These are phyloP conservation scores for Salarias fasciatus DNA, from an alignment of 2,797 vertebrate genomes.

Conservation along the genomic window DNA sequence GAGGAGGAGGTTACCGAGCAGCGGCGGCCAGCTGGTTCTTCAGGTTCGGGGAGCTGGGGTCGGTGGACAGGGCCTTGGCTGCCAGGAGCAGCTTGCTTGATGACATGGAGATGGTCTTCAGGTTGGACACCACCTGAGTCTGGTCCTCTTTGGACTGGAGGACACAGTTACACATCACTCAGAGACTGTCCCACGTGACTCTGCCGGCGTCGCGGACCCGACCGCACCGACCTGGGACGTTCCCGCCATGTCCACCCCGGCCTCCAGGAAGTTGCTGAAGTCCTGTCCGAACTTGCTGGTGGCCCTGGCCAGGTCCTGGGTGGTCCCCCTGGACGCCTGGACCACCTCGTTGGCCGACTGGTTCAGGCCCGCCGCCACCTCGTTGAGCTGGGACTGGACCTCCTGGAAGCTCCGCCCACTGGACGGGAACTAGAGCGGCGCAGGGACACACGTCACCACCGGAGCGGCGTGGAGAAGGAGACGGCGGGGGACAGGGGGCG, in stretches of 20 bases:
- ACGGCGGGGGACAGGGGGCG: too few species aligned
- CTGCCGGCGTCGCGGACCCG: too few species aligned
- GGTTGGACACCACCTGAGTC: slow-evolving; percentile 93
- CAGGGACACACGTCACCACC: too few species aligned
- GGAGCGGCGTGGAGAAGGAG: too few species aligned
- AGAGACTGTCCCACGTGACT: too few species aligned
- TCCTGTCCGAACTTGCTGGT: slow-evolving; percentile 96
- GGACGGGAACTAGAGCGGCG: slow-evolving; percentile 92
- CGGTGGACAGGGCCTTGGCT: slow-evolving; percentile 94
- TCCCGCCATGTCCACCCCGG: slow-evolving; percentile 97
- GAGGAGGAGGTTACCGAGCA: slow-evolving; percentile 82
- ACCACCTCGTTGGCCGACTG: slow-evolving; percentile 97
- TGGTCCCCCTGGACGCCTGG: slow-evolving; percentile 92
- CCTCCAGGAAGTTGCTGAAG: slow-evolving; percentile 94
- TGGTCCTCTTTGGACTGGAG: slow-evolving; percentile 93
- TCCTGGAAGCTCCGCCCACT: slow-evolving; percentile 95
- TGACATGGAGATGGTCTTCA: slow-evolving; percentile 98
- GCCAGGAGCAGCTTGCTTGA: slow-evolving; percentile 95
- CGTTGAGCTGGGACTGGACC: slow-evolving; percentile 91
- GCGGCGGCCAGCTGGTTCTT: slow-evolving; percentile 97
- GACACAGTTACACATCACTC: neutral
- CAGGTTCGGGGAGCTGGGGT: slow-evolving; percentile 92
- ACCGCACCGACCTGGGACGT: slow-evolving; percentile 89
- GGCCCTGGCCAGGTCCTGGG: slow-evolving; percentile 91
- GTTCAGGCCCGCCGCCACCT: slow-evolving; percentile 91